These are phyloP conservation scores for Actinostola sp. DNA, from an alignment of 92 coral and sea anemone genomes.

Conservation along the genomic window DNA sequence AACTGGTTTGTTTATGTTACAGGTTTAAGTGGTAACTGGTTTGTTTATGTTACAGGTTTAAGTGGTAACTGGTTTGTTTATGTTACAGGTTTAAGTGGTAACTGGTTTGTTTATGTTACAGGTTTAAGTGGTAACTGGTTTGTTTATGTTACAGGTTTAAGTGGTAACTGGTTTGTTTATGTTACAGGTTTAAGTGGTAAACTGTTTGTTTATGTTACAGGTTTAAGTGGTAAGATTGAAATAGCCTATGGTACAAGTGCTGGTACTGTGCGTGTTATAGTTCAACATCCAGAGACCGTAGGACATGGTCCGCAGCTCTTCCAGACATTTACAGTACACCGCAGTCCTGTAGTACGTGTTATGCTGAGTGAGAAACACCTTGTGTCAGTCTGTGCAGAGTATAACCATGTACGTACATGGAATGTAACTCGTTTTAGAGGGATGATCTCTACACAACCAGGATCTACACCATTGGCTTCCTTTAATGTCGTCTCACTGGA, in stretches of 20 bases:
- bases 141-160: not conserved
- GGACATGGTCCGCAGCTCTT: conserved; percentile 98
- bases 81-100: too few relatives aligned
- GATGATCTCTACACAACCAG: conserved; percentile 99
- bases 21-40: too few relatives aligned
- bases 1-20: too few relatives aligned
- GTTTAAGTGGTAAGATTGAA: conserved; percentile 98
- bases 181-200: too few relatives aligned
- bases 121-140: not conserved
- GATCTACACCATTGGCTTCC: conserved; percentile 98
- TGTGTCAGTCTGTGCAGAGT: conserved; percentile 91
- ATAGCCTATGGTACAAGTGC: conserved; percentile 98
- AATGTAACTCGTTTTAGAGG: conserved; percentile 99
- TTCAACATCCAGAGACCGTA: conserved; percentile 98
- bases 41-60: too few relatives aligned
- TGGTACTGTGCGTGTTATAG: conserved; percentile 94
- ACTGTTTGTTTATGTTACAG: conserved; percentile 46
- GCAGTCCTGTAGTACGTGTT: conserved; percentile 91
- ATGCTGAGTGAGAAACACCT: conserved; percentile 98
- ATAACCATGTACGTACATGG: conserved; percentile 99
- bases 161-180: not conserved
- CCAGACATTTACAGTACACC: conserved; percentile 98
- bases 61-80: too few relatives aligned
- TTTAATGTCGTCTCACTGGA: conserved; percentile 96
- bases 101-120: not conserved